Base-by-base conservation (phyloP, 2,113 vertebrate species). In the Phrynosoma platyrhinos region DNA sequence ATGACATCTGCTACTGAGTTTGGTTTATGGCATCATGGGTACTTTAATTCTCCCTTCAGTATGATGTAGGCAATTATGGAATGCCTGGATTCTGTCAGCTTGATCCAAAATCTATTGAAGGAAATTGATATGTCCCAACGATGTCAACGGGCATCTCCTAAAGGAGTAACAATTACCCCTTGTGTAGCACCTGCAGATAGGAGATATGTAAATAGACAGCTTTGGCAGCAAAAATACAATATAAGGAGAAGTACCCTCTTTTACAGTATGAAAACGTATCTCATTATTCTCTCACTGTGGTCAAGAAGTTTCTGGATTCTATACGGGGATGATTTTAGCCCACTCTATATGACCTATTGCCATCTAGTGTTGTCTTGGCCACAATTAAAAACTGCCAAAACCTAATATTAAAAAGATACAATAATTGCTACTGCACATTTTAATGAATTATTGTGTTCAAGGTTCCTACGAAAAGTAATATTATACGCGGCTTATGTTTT, bases 401-500 rank as follows among this genome's bases (percentile, higher is more conserved):
- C 96, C 96, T 96, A 97, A 97, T 97, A 97, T 97, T 97, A 96
- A 96, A 94, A 97, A 96, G 97, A 97, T 97, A 97, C 97, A 97
- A 96, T 97, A 97, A 98, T 97, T 98, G 97, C 97, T 97, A 96
- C 96, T 97, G 96, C 97, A 97, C 94, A 97, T 95, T 95, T 96
- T 98, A 97, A 98, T 98, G 97, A 98, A 97, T 98, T 97, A 98
- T 97, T 98, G 97, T 97, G 96, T 96, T 97, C 97, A 96, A 96
- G 96, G 96, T 97, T 97, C 96, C 94, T 94, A 95, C 96, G 94
- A 96, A 97, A 97, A 97, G 97, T 97, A 98, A 97, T 98, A 98
- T 98, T 97, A 97, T 97, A 97, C 97, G 97, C 96, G 97, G 97
- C 97, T 98, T 98, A 98, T 97, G 97, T 97, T 98, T 98, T 98